phyloP scores from a whole-genome alignment of 2,888 invertebrate species.

The Drosophila yooni region DNA sequence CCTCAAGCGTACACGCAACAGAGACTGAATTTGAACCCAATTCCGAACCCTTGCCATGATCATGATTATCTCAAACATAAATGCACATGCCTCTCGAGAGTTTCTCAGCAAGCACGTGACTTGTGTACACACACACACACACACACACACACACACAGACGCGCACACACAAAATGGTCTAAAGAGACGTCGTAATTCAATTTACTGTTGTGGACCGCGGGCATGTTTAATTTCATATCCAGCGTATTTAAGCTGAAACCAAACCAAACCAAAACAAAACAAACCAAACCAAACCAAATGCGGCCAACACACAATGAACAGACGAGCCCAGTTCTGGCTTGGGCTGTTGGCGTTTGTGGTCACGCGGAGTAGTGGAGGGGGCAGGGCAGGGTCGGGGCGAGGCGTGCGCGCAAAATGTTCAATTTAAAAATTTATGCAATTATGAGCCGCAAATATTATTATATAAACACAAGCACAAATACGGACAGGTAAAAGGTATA shows the following conservation, averaged over 20 bases:
- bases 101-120: slow-evolving; percentile 53
- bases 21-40: not conserved
- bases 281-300: slow-evolving; percentile 16
- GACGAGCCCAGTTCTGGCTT: slow-evolving; percentile 21
- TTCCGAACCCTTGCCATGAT: slow-evolving; percentile 14
- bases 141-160: slow-evolving; percentile 5
- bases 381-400: too few relatives aligned
- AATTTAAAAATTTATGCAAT: slow-evolving; percentile 84
- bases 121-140: slow-evolving; percentile 41
- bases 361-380: slow-evolving; percentile 15
- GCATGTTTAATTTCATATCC: slow-evolving; percentile 80
- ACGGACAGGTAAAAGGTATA: slow-evolving; percentile 31
- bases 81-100: slow-evolving; percentile 44
- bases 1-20: slow-evolving; percentile 9
- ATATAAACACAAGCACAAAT: slow-evolving; percentile 76
- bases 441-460: slow-evolving; percentile 83
- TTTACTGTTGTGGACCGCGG: slow-evolving; percentile 63
- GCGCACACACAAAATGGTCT: slow-evolving; percentile 5
- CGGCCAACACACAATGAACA: slow-evolving; percentile 46
- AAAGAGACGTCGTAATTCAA: slow-evolving; percentile 53
- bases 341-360: slow-evolving; percentile 30
- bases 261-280: slow-evolving; percentile 48
- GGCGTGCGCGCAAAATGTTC: slow-evolving; percentile 63
- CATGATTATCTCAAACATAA: slow-evolving; percentile 46
- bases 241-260: slow-evolving; percentile 79